Evolutionary conservation across 1,140 invertebrate species (phyloP), one percentile per base, ranked within the genome.

Genomic region (Melanaphis sacchari): DNA sequence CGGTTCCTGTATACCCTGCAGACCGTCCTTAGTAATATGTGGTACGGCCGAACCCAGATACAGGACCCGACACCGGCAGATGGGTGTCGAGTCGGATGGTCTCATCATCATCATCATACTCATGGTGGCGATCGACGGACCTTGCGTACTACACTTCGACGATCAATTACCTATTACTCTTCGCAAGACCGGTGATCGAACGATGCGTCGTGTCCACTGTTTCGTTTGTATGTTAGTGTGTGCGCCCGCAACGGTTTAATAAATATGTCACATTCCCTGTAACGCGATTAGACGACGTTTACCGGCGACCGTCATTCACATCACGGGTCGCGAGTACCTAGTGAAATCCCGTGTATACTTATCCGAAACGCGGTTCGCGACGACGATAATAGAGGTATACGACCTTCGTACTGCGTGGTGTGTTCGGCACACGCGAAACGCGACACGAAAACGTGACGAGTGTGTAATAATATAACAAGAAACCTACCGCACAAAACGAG

Each of bases 21-120:
- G 96, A 38, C 99, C 99, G 95, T 99, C 98, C 95, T 99, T 99
- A 94, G 99, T 99, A 94, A 99, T 97, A 94, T 99, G 98, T 11
- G 99, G 99, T 94, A 99, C 99, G 1, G 99, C 98, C 94, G 98
- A 99, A 76, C 99, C 99, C 94, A 99, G 96, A 95, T 99, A 99
- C 85, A 99, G 96, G n/a, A 99, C 99, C 91, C 99, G 97, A 95
- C 99, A 99, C 94, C 98, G 96, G 95, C 98, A 99, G 94, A 99
- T 99, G 94, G 98, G 98, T 94, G 98, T 99, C 93, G 98, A 97
- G n/a, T 94, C 93, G 31, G 59, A 26, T 36, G 93, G 89, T 82
- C 81, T 85, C 49, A 46, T 52, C 38, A 88, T 59, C 66, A 91
- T 90, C 93, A 93, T 93, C 76, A 54, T 85, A 26, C 91, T 93